Conservation (phyloP, 1,140 invertebrate species). For the Hyles vespertilio region DNA sequence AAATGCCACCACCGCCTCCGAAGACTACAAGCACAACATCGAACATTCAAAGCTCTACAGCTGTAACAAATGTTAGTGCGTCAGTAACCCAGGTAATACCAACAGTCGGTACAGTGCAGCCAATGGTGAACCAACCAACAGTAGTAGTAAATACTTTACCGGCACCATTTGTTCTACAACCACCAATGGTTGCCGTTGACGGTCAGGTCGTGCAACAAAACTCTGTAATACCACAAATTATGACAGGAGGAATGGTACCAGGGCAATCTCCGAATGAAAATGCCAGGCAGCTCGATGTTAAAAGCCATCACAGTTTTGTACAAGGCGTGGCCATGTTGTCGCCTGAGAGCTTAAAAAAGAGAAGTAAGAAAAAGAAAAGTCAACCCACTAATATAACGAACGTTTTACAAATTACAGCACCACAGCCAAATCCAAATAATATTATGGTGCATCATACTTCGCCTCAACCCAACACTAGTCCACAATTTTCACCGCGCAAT, state of each 20-base stretch:
- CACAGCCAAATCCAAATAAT: constrained; percentile 75
- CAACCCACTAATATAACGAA: constrained; percentile 83
- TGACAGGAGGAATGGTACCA: constrained; percentile 81
- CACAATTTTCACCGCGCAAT: constrained; percentile 79
- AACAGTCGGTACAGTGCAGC: constrained; percentile 53
- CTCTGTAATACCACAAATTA: constrained; percentile 80
- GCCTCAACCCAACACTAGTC: constrained; percentile 75
- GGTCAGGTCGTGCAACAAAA: constrained; percentile 82
- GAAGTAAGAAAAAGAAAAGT: constrained; percentile 84
- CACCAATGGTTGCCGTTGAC: constrained; percentile 82
- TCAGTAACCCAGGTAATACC: constrained; percentile 81
- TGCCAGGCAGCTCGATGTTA: constrained; percentile 58
- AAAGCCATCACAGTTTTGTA: constrained; percentile 69
- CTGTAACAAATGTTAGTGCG: constrained; percentile 83
- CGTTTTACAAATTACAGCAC: constrained; percentile 82
- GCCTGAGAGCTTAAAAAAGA: constrained; percentile 82
- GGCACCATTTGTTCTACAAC: constrained; percentile 87
- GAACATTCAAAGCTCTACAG: constrained; percentile 80
- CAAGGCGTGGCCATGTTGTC: constrained; percentile 80
- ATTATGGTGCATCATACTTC: constrained; percentile 67
- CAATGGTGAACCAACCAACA: constrained; percentile 80
- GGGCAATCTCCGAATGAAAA: constrained; percentile 66
- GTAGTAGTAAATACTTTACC: constrained; percentile 89
- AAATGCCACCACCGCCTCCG: constrained; percentile 80
- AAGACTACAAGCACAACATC: constrained; percentile 80